Evolutionary conservation across 2,888 invertebrate species (phyloP).

Genomic region (Drosophila gaucha): DNA sequence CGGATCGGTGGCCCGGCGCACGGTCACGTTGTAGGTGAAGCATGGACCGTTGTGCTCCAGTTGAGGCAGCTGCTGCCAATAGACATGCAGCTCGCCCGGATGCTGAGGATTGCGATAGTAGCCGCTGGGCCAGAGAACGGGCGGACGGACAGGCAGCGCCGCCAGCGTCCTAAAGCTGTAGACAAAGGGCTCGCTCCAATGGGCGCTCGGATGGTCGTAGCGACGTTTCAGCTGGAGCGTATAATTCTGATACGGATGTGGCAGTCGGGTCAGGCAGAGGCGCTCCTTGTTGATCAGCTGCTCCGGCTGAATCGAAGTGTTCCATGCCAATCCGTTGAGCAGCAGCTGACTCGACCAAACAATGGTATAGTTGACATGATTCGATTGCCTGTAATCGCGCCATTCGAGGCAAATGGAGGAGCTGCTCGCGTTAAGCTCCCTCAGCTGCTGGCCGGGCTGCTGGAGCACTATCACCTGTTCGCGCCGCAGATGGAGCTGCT

Average conservation of each 20-base stretch:
- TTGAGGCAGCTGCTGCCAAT: constrained; percentile 90
- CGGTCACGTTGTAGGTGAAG: constrained; percentile 88
- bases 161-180: constrained; percentile 86
- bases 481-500: rapidly evolving
- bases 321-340: no score
- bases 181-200: constrained; percentile 89
- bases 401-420: constrained; percentile 20
- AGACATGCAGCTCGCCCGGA: constrained; percentile 88
- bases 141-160: constrained; percentile 87
- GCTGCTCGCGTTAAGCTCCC: rapidly evolving
- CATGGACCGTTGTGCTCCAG: constrained; percentile 90
- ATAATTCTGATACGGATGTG: constrained; percentile 85
- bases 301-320: no score
- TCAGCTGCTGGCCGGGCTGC: rapidly evolving
- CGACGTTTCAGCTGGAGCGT: constrained; percentile 88
- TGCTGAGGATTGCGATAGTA: constrained; percentile 87
- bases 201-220: constrained; percentile 77
- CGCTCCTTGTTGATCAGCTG: not conserved
- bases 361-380: rapidly evolving
- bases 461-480: not conserved
- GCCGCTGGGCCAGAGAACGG: constrained; percentile 88
- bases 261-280: constrained; percentile 61
- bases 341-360: constrained; percentile 30
- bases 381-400: rapidly evolving
- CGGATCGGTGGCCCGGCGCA: constrained; percentile 26